Percentiles rank a stretch among this genome's conserved stretches.
Conservation (phyloP, 92 coral and sea anemone genomes). For the Epizoanthus illoricatus region DNA sequence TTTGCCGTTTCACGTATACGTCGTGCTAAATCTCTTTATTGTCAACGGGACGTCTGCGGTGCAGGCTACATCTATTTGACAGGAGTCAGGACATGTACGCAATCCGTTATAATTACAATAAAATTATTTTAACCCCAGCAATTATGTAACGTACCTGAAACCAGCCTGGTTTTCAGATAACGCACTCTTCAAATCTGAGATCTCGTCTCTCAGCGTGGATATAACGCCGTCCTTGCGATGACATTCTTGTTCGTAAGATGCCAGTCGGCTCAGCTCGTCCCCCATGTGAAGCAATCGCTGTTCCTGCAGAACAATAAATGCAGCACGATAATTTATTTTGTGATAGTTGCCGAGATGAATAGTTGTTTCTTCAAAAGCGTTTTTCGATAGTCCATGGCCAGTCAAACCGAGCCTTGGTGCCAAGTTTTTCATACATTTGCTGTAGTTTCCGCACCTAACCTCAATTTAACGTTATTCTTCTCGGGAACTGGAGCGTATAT, state of each 20-base stretch:
- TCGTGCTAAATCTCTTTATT: too few species aligned
- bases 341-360: not conserved
- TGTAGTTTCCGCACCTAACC: too few species aligned
- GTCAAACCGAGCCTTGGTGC: too few species aligned
- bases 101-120: not conserved
- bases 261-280: slow-evolving; percentile 91
- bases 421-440: too few species aligned
- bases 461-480: too few species aligned
- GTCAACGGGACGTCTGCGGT: too few species aligned
- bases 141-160: slow-evolving; percentile 52
- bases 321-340: not conserved
- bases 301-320: slow-evolving; percentile 47
- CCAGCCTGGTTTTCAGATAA: slow-evolving; percentile 43
- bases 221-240: slow-evolving; percentile 95
- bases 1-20: too few species aligned
- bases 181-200: slow-evolving; percentile 73
- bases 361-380: not conserved
- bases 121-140: not conserved
- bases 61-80: too few species aligned
- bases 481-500: too few species aligned
- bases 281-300: slow-evolving; percentile 94
- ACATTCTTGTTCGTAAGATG: slow-evolving; percentile 89
- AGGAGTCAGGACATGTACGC: too few species aligned
- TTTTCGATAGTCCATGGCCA: too few species aligned
- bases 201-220: slow-evolving; percentile 79